Percentiles rank a stretch among this genome's conserved stretches.
phyloP scores from a whole-genome alignment of 2,888 invertebrate genomes.

The Troides helena region DNA sequence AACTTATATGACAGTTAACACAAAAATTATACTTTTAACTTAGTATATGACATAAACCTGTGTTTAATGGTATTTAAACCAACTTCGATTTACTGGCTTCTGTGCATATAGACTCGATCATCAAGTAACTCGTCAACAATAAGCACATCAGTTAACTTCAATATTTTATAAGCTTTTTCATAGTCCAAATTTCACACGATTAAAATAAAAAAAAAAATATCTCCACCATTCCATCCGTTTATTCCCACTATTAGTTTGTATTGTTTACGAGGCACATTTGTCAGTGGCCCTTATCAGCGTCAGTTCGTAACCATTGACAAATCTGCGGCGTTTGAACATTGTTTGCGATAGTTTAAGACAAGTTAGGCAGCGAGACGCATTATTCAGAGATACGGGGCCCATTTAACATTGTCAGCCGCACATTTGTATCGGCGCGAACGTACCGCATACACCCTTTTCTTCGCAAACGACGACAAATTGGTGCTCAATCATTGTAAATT shows the following conservation, averaged over 20 bases:
- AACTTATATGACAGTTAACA: too few relatives aligned
- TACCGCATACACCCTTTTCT: slow-evolving; percentile 31
- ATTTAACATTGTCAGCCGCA: slow-evolving; percentile 77
- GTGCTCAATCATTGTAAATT: slow-evolving; percentile 32
- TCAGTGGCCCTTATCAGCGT: slow-evolving; percentile 45
- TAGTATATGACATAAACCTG: too few relatives aligned
- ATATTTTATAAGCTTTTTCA: too few relatives aligned
- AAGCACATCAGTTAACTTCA: too few relatives aligned
- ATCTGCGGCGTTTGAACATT: slow-evolving; percentile 61
- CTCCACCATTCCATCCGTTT: neutral
- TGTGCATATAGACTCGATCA: too few relatives aligned
- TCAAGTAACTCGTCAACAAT: too few relatives aligned
- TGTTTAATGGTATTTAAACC: too few relatives aligned
- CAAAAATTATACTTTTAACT: too few relatives aligned
- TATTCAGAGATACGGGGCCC: slow-evolving; percentile 64
- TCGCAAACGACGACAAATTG: slow-evolving; percentile 31
- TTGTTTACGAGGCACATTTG: slow-evolving; percentile 56
- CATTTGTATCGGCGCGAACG: slow-evolving; percentile 64
- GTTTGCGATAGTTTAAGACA: slow-evolving; percentile 71
- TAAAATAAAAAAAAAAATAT: neutral
- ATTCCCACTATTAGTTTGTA: slow-evolving; percentile 35
- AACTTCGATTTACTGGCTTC: too few relatives aligned
- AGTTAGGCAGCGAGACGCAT: slow-evolving; percentile 62
- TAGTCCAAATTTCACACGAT: neutral
- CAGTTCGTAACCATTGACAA: slow-evolving; percentile 54